Percentiles rank a stretch among this genome's conserved stretches.
These are phyloP conservation scores for Uloborus plumipes DNA, from an alignment of 2,888 invertebrate species.

Conservation along the genomic window DNA sequence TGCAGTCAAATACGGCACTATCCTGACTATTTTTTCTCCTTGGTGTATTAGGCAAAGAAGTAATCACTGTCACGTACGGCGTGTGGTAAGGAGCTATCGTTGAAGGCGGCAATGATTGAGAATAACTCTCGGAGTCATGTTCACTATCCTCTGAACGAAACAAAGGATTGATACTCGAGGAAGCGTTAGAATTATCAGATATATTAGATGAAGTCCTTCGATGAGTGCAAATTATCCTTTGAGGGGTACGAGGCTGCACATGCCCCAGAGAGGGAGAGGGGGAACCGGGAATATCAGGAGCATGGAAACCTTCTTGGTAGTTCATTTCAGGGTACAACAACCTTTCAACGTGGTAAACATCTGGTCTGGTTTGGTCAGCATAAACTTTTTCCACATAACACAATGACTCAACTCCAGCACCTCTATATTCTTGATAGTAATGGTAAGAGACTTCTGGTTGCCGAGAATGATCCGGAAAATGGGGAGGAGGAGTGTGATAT, in stretches of 20 bases:
- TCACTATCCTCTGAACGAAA: constrained; percentile 78
- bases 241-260: constrained; percentile 63
- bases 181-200: constrained; percentile 75
- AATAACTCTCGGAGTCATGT: constrained; percentile 69
- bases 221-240: constrained; percentile 74
- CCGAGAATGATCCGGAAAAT: constrained; percentile 41
- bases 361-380: constrained; percentile 57
- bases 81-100: constrained; percentile 64
- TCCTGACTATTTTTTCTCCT: constrained; percentile 50
- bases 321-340: constrained; percentile 67
- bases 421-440: constrained; percentile 65
- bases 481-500: constrained; percentile 52
- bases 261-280: constrained; percentile 66
- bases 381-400: constrained; percentile 64
- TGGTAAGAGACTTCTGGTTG: constrained; percentile 59
- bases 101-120: constrained; percentile 66
- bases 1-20: constrained; percentile 35
- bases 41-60: constrained; percentile 47
- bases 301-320: constrained; percentile 68
- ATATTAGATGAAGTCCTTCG: constrained; percentile 85
- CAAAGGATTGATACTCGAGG: constrained; percentile 76
- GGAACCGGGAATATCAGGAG: constrained; percentile 66
- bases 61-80: constrained; percentile 40
- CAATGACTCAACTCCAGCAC: constrained; percentile 56
- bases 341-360: constrained; percentile 65